Percentiles rank a stretch among this genome's conserved stretches.
Conservation (phyloP, 2,113 vertebrate genomes). For the Tetrax tetrax region DNA sequence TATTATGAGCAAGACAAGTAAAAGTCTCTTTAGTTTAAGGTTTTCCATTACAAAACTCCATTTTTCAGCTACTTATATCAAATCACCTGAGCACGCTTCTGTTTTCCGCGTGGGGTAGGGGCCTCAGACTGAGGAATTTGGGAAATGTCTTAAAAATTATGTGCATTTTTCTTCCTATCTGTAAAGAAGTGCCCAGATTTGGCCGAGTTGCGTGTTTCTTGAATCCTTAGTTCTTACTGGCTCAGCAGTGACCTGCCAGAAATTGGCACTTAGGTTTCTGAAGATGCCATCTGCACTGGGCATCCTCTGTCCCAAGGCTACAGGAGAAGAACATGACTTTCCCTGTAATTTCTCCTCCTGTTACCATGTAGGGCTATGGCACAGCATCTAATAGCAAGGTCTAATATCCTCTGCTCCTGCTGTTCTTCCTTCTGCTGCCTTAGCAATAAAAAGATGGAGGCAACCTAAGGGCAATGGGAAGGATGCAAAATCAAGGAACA, state of each 20-base stretch:
- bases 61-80: not conserved
- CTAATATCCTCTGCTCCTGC: conserved; percentile 64
- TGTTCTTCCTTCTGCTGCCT: conserved; percentile 54
- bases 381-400: conserved; percentile 42
- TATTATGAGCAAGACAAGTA: not conserved
- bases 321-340: conserved; percentile 12
- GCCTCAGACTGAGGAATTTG: not conserved
- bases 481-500: conserved; percentile 36
- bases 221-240: conserved; percentile 23
- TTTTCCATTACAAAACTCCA: not conserved
- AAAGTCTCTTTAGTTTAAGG: not conserved
- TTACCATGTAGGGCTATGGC: not conserved
- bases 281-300: conserved; percentile 56
- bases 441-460: conserved; percentile 7
- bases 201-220: not conserved
- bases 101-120: not conserved
- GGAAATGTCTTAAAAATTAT: not conserved
- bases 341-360: conserved; percentile 43
- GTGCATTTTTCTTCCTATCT: not conserved
- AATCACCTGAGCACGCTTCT: not conserved
- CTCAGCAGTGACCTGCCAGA: conserved; percentile 22
- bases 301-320: conserved; percentile 39
- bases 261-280: not conserved
- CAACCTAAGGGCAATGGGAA: conserved; percentile 10
- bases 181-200: not conserved